Evolutionary conservation across 2,888 invertebrate genomes (phyloP), one percentile per base, ranked within the genome.

Genomic region (Mesorhabditis spiculigera): DNA sequence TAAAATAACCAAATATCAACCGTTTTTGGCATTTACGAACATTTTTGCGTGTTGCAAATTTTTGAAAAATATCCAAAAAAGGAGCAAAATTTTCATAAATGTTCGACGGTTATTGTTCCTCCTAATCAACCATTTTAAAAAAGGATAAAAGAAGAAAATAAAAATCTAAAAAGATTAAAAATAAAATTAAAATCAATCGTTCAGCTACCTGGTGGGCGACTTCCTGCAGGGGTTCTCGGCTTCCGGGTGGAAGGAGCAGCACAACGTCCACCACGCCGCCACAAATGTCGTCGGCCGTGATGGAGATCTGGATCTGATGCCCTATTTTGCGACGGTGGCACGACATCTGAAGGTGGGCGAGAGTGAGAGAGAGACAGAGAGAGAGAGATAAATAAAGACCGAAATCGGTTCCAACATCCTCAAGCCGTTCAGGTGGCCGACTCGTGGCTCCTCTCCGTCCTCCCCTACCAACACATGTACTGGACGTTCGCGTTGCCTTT

Each of bases 161-260:
- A 28, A 28, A 28, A 28, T 28, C 28, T 28, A 28, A 28, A 16
- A 62, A 58, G 16, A 63, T 58, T 64, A 10, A 43, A 62, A 41
- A 41, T 41, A 68, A 10, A 3, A 28, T 45, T 6, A 58, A 58
- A 50, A 44, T 5, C 13, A 10, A 16, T 13, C 13, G 67, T 72
- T 68, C 71, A 79, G 79, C 65, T 85, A 85, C 65, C 77, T 85
- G 64, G 82, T 82, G 62, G 85, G 85, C 45, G 82, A 85, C 71
- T 73, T 85, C 65, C 71, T 85, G 66, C 83, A 84, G 73, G 85
- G 85, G 8, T 85, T 85, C 75, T 82, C 82, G 8, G 78, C 83
- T 3, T 78, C 78, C 8, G 85, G 83, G 5, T 85, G 85, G 85
- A 85, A 85, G 70, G 81, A 84, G 68, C 82, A 82, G 66, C 83